Base-by-base conservation (phyloP, 2,888 invertebrate species). In the Petrolisthes cinctipes region DNA sequence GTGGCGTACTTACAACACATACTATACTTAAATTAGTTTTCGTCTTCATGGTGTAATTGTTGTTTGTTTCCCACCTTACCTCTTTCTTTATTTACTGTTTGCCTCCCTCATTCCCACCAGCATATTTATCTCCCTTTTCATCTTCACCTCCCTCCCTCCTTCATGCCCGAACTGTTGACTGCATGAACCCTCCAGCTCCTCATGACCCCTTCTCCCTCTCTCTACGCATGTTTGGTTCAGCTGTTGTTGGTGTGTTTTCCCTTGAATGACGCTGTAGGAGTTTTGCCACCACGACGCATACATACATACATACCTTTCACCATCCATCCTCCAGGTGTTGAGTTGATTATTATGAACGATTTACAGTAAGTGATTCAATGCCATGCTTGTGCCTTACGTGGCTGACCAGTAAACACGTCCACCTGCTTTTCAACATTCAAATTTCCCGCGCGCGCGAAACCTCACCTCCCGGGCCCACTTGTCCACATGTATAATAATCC, bases 121-220 rank as follows among this genome's bases (percentile, higher is more conserved):
- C 81, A 37, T 57, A 54, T 81, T 20, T 57, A 54, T 61, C 81
- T 57, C 81, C 57, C 81, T 81, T 57, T 57, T 57, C 57, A 54
- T 81, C 81, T 81, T 57, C 57, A 54, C 57, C 81, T 81, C 81
- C 57, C 81, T 81, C 81, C 57, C 61, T 81, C 81, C 20, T 57
- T 54, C 81, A 6, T 37, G 37, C 68, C 20, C 9, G 5, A 5
- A n/a, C n/a, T 9, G 5, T 68, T 7, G 5, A 68, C 68, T 9
- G 68, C 4, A 20, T n/a, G 9, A 68, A 68, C 20, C 5, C 17
- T n/a, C n/a, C 11, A 17, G 11, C 4, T n/a, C 75, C 11, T 4
- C 23, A 20, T n/a, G 17, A 37, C 37, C 37, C 23, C 9, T 9
- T 75, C 9, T 37, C 23, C 20, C 23, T 68, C 68, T 68, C 68